phyloP scores from a whole-genome alignment of 2,797 vertebrate genomes.

The Discoglossus pictus region DNA sequence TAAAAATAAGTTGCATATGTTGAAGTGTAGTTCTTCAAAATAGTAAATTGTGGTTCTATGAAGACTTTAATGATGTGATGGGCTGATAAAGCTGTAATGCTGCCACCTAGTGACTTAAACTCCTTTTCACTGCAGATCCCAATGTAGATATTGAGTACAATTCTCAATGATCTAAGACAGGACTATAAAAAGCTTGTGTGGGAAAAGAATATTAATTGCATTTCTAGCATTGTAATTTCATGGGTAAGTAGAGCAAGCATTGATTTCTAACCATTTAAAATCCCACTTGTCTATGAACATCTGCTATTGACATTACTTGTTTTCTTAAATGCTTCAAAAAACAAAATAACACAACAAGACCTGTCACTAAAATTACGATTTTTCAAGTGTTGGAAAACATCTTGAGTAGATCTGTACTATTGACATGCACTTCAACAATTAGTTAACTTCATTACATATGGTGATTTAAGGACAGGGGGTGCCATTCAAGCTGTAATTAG shows the following conservation, averaged over 20 bases:
- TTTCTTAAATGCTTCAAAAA: conserved; percentile 24
- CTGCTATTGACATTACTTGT: conserved; percentile 24
- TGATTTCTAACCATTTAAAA: conserved; percentile 37
- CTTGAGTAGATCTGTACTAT: conserved; percentile 12
- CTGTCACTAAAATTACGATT: conserved; percentile 8
- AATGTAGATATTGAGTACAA: conserved; percentile 38
- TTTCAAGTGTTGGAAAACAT: conserved; percentile 7
- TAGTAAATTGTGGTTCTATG: not conserved
- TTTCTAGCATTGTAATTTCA: conserved; percentile 44
- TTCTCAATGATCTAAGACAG: conserved; percentile 48
- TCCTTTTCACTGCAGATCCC: conserved; percentile 32
- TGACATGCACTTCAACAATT: too few relatives aligned
- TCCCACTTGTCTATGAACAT: conserved; percentile 33
- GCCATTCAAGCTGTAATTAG: too few relatives aligned
- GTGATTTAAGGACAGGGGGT: not conserved
- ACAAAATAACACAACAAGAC: not conserved
- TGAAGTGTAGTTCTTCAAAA: too few relatives aligned
- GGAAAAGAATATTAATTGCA: conserved; percentile 33
- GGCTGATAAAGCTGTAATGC: not conserved
- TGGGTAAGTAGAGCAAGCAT: conserved; percentile 39
- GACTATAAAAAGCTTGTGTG: conserved; percentile 17
- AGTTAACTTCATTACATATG: too few relatives aligned
- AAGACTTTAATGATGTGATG: too few relatives aligned
- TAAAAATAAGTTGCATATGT: too few relatives aligned
- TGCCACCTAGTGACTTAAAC: conserved; percentile 28